Conservation (phyloP, 2,113 vertebrate genomes). For the Clarias gariepinus region DNA sequence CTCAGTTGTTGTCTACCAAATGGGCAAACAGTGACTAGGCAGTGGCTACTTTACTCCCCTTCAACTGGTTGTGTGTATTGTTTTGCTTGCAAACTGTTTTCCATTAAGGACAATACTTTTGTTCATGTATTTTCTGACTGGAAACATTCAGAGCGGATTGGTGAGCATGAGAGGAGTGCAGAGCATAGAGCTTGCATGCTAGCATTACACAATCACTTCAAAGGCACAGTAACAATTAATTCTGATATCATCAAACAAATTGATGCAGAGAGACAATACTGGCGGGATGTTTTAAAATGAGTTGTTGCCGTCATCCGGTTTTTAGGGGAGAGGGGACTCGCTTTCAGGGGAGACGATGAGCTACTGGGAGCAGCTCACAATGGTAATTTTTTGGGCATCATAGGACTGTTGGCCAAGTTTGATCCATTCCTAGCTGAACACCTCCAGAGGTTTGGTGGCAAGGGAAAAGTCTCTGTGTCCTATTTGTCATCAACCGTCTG, state of each 20-base stretch:
- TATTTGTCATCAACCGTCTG: constrained; percentile 20
- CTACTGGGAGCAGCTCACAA: constrained; percentile 39
- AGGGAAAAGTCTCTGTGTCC: constrained; percentile 24
- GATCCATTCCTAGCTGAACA: constrained; percentile 38
- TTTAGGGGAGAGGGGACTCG: constrained; percentile 42
- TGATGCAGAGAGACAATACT: constrained; percentile 33
- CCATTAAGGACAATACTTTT: constrained; percentile 22
- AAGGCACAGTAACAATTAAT: constrained; percentile 24
- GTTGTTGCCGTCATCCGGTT: constrained; percentile 50
- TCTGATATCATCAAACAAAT: constrained; percentile 13
- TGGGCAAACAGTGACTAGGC: not conserved
- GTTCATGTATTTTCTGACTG: constrained; percentile 2
- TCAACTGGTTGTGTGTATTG: constrained; percentile 47
- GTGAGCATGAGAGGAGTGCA: constrained; percentile 41
- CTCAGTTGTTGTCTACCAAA: constrained; percentile 43
- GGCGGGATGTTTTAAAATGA: constrained; percentile 36
- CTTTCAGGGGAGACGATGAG: constrained; percentile 44
- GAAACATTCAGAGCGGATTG: constrained; percentile 37
- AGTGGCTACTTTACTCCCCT: constrained; percentile 38
- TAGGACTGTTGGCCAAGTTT: constrained; percentile 46
- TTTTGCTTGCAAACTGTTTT: constrained; percentile 50
- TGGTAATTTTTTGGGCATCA: constrained; percentile 43
- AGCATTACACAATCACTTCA: constrained; percentile 13
- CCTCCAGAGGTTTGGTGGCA: constrained; percentile 26
- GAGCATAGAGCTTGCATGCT: constrained; percentile 43